Conservation (phyloP, 2,888 invertebrate genomes). For the Empis livida region DNA sequence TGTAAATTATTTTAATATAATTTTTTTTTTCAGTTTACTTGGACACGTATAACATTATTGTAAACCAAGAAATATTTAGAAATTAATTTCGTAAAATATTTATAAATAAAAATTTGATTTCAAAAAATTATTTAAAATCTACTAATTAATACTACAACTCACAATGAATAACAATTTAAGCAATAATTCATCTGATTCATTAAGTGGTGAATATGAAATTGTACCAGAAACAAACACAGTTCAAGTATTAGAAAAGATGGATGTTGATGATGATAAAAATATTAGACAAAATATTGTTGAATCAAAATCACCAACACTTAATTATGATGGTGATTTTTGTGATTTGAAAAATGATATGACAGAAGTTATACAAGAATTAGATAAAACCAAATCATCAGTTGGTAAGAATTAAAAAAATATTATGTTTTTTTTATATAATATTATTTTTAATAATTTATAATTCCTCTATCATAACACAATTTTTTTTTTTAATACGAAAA, state of each 20-base stretch:
- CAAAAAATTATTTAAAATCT: too few species aligned
- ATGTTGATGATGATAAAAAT: neutral
- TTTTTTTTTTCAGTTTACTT: too few species aligned
- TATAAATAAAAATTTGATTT: too few species aligned
- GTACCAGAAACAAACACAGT: constrained; percentile 39
- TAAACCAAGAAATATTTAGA: too few species aligned
- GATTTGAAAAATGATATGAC: constrained; percentile 48
- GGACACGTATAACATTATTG: too few species aligned
- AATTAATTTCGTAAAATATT: too few species aligned
- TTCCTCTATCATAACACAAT: too few species aligned
- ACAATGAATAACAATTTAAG: constrained; percentile 53
- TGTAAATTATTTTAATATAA: too few species aligned
- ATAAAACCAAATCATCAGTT: constrained; percentile 10
- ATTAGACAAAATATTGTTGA: neutral
- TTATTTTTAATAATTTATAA: too few species aligned
- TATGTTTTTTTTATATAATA: too few species aligned
- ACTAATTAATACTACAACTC: neutral
- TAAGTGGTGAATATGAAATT: constrained; percentile 57
- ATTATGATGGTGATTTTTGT: constrained; percentile 49
- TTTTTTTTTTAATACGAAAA: too few species aligned
- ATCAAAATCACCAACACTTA: constrained; percentile 41
- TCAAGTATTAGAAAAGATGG: neutral
- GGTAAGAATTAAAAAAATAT: too few species aligned
- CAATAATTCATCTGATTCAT: constrained; percentile 53
- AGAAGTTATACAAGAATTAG: constrained; percentile 39